Evolutionary conservation across 2,113 vertebrate genomes (phyloP).

Genomic region (Microtus oregoni): DNA sequence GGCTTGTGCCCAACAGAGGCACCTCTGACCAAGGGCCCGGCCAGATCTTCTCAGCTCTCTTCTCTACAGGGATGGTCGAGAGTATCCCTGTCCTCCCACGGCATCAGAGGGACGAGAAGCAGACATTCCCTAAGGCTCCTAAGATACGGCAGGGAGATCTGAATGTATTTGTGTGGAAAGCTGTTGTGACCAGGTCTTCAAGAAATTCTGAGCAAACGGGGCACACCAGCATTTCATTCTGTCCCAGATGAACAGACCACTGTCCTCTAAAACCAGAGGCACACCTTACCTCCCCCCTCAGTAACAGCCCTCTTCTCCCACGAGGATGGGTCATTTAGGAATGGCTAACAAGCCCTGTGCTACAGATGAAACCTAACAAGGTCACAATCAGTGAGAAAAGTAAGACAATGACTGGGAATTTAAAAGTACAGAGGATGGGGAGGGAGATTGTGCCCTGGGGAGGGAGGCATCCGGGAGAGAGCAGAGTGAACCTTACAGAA

Average conservation of each 20-base stretch:
- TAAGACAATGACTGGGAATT: background rate
- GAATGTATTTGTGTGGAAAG: background rate
- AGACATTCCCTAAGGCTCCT: background rate
- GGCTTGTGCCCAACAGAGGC: background rate
- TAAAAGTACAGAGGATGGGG: too few species aligned
- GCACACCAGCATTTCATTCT: background rate
- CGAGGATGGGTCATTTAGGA: background rate
- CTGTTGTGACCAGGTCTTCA: background rate
- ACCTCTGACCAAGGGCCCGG: background rate
- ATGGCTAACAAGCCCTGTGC: background rate
- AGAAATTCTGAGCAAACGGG: constrained; percentile 1
- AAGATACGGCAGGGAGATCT: too few species aligned
- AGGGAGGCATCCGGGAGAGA: background rate
- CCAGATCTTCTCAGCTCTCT: background rate
- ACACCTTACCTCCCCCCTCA: background rate
- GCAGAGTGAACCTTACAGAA: background rate
- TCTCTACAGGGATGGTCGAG: background rate
- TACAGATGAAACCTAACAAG: background rate
- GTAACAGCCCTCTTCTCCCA: background rate
- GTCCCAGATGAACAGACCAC: background rate
- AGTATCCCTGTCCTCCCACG: background rate
- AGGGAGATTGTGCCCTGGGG: background rate
- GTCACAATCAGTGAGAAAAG: background rate
- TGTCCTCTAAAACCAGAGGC: background rate
- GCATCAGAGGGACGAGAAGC: background rate